These are phyloP conservation scores for Miichthys miiuy DNA, from an alignment of 2,797 vertebrate genomes.

Conservation along the genomic window DNA sequence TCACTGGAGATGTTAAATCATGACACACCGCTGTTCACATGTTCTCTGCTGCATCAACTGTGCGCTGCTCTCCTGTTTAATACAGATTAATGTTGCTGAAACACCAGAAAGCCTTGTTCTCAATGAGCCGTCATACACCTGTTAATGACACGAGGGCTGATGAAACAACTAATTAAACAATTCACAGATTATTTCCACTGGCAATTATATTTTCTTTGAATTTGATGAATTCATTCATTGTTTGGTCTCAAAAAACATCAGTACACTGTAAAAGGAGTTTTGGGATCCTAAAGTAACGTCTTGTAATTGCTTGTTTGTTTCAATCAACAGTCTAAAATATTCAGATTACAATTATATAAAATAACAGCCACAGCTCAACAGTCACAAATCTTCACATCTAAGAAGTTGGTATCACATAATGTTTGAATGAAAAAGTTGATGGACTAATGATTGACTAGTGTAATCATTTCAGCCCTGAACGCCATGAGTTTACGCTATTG, in stretches of 20 bases:
- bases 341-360: not conserved
- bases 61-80: conserved; percentile 81
- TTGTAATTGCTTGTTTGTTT: not conserved
- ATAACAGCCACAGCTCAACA: not conserved
- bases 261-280: not conserved
- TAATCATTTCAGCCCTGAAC: not conserved
- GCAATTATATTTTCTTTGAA: not conserved
- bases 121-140: conserved; percentile 39
- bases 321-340: too few relatives aligned
- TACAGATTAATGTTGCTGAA: conserved; percentile 82
- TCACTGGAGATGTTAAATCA: conserved; percentile 86
- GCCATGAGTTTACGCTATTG: not conserved
- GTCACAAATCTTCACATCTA: not conserved
- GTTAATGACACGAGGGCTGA: not conserved
- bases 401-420: not conserved
- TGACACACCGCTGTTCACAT: conserved; percentile 71
- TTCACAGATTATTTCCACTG: not conserved
- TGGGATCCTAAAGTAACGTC: not conserved
- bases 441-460: not conserved
- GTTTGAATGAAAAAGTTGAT: not conserved
- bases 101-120: conserved; percentile 52
- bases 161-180: conserved; percentile 22
- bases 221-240: too few relatives aligned
- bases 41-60: conserved; percentile 82
- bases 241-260: not conserved